Evolutionary conservation across 1,140 invertebrate genomes (phyloP), one percentile per base, ranked within the genome.

Genomic region (Bombus cullumanus): DNA sequence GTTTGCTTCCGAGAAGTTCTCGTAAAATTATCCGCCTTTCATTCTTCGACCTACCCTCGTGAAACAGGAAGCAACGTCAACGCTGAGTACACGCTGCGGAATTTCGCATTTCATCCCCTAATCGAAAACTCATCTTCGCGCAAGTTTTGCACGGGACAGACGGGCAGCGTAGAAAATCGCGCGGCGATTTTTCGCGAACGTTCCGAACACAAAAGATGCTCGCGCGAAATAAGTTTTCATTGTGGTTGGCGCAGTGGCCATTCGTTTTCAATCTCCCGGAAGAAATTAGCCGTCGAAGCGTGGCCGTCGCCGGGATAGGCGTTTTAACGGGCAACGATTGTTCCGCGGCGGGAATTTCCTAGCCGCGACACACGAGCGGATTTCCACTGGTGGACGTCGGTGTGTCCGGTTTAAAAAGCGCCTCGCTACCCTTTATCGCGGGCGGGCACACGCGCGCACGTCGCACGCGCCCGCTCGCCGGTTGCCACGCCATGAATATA

Each of bases 401-500:
- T 28, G 75, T 34, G 53, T 39, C 37, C 75, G 53, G 57, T 39
- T 41, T 62, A 41, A 71, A 81, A 53, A 69, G 34, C 28, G 68
- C 81, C 59, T 41, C 69, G 71, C 68, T 28, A 9, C 34, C 47
- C 64, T 84, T 84, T 81, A 83, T 83, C 76, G 81, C 74, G 47
- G 13, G 81, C 74, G n/a, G 22, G 53, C n/a, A 72, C 68, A 34
- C 68, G 85, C 81, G 79, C 66, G 72, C 69, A 43, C 47, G 25
- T 71, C 28, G 77, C 77, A 41, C 34, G 78, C 43, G 47, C 31
- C 47, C 28, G 15, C 62, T 22, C 43, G 15, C 79, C 34, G 22
- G 31, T 34, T 22, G 25, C 37, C 43, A 25, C 39, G 75, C 57
- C 75, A 89, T 89, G 88, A 89, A 89, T 89, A 89, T 89, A 75